phyloP scores from a whole-genome alignment of 2,113 vertebrate species.

The Leuciscus idus region DNA sequence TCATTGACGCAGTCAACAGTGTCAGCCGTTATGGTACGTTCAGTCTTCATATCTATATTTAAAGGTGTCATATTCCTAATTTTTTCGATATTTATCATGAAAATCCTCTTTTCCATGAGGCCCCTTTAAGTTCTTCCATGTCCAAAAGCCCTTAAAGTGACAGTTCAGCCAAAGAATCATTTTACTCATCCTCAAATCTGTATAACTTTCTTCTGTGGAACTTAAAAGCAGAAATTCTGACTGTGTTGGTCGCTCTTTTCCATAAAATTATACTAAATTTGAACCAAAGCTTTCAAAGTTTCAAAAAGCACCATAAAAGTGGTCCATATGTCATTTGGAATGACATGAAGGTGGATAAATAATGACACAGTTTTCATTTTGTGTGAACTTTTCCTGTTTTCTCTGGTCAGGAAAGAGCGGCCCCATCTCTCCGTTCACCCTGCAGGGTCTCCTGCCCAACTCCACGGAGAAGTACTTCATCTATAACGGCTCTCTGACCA shows the following conservation, averaged over 20 bases:
- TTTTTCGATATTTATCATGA: background rate
- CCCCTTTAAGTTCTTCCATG: background rate
- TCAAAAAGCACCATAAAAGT: background rate
- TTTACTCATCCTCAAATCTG: background rate
- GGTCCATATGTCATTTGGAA: background rate
- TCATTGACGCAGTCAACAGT: slow-evolving; percentile 85
- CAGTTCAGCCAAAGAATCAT: background rate
- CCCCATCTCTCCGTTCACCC: slow-evolving; percentile 79
- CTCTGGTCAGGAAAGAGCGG: slow-evolving; percentile 83
- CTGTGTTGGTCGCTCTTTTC: background rate
- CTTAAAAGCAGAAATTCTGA: background rate
- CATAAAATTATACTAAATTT: background rate
- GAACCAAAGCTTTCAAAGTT: background rate
- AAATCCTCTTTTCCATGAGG: background rate
- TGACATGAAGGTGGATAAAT: background rate
- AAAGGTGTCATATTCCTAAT: background rate
- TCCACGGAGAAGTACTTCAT: slow-evolving; percentile 92
- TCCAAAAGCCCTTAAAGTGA: background rate
- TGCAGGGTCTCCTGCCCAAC: slow-evolving; percentile 86
- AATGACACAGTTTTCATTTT: background rate
- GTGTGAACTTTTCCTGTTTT: background rate
- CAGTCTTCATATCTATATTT: background rate
- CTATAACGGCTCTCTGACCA: slow-evolving; percentile 93
- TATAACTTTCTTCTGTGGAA: background rate
- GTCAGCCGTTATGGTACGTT: slow-evolving; percentile 91